Percentiles rank a stretch among this genome's conserved stretches.
Evolutionary conservation across 2,113 vertebrate species (phyloP).

Genomic region (Heptranchias perlo): DNA sequence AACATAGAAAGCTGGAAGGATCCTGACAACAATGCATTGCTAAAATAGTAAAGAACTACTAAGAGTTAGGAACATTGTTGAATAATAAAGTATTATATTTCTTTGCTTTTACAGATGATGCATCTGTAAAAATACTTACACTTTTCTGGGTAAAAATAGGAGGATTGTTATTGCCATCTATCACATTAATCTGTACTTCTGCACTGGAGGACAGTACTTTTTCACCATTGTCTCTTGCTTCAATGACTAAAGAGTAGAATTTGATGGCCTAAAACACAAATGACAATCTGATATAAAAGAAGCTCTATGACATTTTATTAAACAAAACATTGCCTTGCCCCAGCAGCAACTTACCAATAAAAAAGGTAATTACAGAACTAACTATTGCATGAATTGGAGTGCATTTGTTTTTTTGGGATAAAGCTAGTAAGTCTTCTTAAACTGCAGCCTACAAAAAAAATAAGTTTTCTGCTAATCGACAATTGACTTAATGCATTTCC

Average conservation of each 20-base stretch:
- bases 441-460: not conserved
- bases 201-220: not conserved
- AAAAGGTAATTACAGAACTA: not conserved
- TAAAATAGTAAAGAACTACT: no score
- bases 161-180: slow-evolving; percentile 38
- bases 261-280: slow-evolving; percentile 37
- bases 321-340: not conserved
- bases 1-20: no score
- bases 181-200: slow-evolving; percentile 26
- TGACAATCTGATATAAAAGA: not conserved
- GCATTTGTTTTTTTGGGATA: not conserved
- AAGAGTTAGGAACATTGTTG: no score
- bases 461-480: not conserved
- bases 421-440: not conserved
- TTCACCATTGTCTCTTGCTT: slow-evolving; percentile 36
- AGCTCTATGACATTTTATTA: not conserved
- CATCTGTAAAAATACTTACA: slow-evolving; percentile 8
- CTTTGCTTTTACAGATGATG: no score
- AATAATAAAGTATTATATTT: no score
- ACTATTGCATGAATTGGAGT: not conserved
- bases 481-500: not conserved
- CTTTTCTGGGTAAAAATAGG: not conserved
- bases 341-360: not conserved
- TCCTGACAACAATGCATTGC: no score
- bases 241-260: slow-evolving; percentile 38